Evolutionary conservation across 1,140 invertebrate genomes (phyloP), one percentile per base, ranked within the genome.

Genomic region (Venturia canescens): DNA sequence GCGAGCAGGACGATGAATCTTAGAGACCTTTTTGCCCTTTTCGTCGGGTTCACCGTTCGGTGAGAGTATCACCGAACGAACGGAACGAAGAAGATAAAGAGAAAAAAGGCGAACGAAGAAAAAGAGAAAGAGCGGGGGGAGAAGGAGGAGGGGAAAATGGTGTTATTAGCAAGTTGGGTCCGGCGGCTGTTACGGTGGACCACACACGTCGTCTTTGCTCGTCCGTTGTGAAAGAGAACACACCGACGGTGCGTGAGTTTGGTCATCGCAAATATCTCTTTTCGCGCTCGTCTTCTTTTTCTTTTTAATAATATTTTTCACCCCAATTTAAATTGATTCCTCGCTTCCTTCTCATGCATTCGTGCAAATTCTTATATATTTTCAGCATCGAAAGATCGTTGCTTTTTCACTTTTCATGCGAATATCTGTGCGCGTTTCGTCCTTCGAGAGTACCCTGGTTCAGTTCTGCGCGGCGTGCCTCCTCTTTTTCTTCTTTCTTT

Each of bases 111-210:
- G 79, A 34, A 80, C 53, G 38, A 78, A 69, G 57, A 78, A 31
- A 31, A 34, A 9, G 34, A 34, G 34, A 9, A 34, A 9, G 34
- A 34, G 34, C 3, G 9, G 80, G 77, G 18, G 67, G 26, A 66
- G 38, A 13, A 44, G 48, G 48, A 44, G 60, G 82, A 29, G 63
- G 70, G 79, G 80, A 69, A 79, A 79, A 83, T 87, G 87, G 86
- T 88, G 89, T 89, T 90, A 90, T 90, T 90, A 89, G 89, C 86
- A 87, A 88, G 89, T 87, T 86, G 87, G 84, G 85, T 85, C 88
- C 89, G 88, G 86, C 88, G 89, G 89, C 88, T 90, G 89, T 83
- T 85, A 88, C 86, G 86, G 85, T 71, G 84, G 89, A 90, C 89
- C 89, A 90, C 89, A 90, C 89, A 90, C 89, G 89, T 90, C 88